Evolutionary conservation across 2,888 invertebrate species (phyloP).

Genomic region (Chymomyza caudatula): DNA sequence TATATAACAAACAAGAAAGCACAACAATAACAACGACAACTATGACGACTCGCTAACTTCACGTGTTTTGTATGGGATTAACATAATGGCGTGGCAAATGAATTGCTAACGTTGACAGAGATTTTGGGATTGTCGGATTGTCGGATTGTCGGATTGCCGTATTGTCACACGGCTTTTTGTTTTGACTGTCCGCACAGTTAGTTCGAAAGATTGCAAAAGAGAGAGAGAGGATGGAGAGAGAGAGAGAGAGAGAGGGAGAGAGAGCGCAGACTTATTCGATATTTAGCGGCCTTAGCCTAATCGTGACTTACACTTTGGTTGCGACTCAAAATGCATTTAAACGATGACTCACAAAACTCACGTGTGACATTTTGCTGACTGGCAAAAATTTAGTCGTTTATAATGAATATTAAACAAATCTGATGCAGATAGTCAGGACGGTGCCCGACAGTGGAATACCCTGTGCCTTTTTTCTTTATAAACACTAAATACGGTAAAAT

Average conservation of each 20-base stretch:
- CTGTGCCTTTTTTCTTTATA: too few species aligned
- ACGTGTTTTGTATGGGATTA: neutral
- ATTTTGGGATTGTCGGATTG: too few species aligned
- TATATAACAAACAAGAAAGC: neutral
- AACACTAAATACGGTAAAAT: too few species aligned
- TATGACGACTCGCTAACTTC: neutral
- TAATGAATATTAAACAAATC: too few species aligned
- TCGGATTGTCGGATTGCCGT: too few species aligned
- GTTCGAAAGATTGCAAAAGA: neutral
- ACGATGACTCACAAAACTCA: neutral
- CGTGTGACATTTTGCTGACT: neutral
- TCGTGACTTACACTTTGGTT: neutral
- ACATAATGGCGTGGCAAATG: conserved; percentile 1
- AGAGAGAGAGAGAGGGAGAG: neutral
- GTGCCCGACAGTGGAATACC: too few species aligned
- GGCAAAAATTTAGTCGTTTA: too few species aligned
- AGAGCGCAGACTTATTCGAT: neutral
- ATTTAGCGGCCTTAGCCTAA: neutral
- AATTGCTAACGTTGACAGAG: neutral
- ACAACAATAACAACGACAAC: neutral
- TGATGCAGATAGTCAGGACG: too few species aligned
- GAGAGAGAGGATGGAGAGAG: neutral
- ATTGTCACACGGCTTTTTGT: neutral
- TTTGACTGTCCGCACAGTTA: neutral
- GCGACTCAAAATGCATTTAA: too few species aligned